These are phyloP conservation scores for Dipus sagitta DNA, from an alignment of 2,797 vertebrate genomes.

Conservation along the genomic window DNA sequence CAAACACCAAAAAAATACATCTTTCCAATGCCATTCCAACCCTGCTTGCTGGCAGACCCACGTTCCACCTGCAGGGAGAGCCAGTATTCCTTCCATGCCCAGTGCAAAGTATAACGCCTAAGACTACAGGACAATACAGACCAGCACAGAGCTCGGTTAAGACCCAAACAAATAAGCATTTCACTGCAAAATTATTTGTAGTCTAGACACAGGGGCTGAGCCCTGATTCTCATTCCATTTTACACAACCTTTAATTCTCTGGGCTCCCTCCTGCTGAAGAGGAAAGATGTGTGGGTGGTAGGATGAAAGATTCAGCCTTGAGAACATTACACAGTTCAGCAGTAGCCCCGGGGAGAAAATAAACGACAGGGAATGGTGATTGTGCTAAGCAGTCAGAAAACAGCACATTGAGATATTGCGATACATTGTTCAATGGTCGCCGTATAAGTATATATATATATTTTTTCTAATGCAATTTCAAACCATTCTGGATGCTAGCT, in stretches of 20 bases:
- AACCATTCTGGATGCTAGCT: background rate
- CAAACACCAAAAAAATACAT: constrained; percentile 6
- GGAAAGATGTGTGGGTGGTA: background rate
- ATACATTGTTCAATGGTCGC: constrained; percentile 8
- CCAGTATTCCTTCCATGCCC: background rate
- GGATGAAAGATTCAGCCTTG: constrained; percentile 49
- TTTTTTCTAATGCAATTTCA: background rate
- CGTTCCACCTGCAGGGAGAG: background rate
- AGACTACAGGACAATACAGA: background rate
- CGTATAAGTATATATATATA: background rate
- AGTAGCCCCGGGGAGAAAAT: constrained; percentile 44
- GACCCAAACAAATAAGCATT: background rate
- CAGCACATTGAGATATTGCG: background rate
- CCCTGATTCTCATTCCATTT: constrained; percentile 44
- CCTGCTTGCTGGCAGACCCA: background rate
- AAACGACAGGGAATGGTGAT: background rate
- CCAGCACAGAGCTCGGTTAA: background rate
- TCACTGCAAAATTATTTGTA: background rate
- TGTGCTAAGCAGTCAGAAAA: constrained; percentile 37
- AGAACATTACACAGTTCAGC: background rate
- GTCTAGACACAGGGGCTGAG: background rate
- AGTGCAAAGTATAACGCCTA: background rate
- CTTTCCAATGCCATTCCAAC: background rate
- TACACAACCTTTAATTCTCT: background rate
- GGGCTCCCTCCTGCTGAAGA: constrained; percentile 34